These are phyloP conservation scores for Porites evermanni DNA, from an alignment of 92 coral and sea anemone species.

Conservation along the genomic window DNA sequence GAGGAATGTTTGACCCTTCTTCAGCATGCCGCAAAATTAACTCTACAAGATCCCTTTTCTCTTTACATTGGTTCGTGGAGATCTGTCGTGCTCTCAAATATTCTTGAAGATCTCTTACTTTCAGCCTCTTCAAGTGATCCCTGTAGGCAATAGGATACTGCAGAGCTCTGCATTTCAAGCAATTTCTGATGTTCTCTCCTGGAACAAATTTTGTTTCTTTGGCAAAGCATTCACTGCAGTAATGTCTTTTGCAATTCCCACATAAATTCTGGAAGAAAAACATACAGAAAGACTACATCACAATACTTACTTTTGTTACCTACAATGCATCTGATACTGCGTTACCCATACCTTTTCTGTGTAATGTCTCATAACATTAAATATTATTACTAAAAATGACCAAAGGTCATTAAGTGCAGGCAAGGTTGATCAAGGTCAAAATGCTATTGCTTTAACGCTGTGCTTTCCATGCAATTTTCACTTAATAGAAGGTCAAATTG, in stretches of 20 bases:
- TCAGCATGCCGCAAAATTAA: conserved; percentile 81
- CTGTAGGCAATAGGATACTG: conserved; percentile 71
- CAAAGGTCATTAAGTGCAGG: no score
- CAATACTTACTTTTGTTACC: neutral
- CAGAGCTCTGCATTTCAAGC: conserved; percentile 88
- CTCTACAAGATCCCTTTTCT: conserved; percentile 86
- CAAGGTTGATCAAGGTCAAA: no score
- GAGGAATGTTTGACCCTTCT: conserved; percentile 41
- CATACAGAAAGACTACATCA: neutral
- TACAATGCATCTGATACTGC: no score
- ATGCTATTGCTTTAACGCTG: no score
- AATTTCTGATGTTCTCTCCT: conserved; percentile 69
- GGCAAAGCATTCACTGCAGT: conserved; percentile 84
- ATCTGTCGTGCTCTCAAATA: conserved; percentile 72
- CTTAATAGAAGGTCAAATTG: no score
- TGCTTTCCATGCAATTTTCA: no score
- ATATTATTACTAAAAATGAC: no score
- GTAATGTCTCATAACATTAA: no score
- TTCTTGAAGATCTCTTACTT: conserved; percentile 86
- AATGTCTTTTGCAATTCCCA: conserved; percentile 67
- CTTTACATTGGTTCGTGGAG: conserved; percentile 82
- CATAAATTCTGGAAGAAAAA: conserved; percentile 75
- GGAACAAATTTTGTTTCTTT: conserved; percentile 65
- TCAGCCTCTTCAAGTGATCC: conserved; percentile 75
- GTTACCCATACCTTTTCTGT: no score